These are phyloP conservation scores for Coenonympha arcania DNA, from an alignment of 2,888 invertebrate species.

Conservation along the genomic window DNA sequence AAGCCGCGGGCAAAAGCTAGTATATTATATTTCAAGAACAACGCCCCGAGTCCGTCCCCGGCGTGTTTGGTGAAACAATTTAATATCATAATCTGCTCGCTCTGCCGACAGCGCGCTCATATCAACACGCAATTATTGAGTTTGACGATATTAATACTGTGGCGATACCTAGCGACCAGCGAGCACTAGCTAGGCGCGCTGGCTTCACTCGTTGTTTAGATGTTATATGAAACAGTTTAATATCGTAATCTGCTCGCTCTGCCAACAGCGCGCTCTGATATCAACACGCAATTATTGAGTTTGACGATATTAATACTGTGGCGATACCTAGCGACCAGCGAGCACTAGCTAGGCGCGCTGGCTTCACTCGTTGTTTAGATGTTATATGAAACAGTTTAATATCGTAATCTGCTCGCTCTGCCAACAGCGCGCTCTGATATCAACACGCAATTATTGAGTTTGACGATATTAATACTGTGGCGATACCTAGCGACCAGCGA, in stretches of 20 bases:
- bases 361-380: not conserved
- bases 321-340: not conserved
- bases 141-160: conserved; percentile 12
- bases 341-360: not conserved
- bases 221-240: conserved; percentile 30
- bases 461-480: conserved; percentile 11
- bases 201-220: not conserved
- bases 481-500: not conserved
- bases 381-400: conserved; percentile 34
- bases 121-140: conserved; percentile 7
- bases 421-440: conserved; percentile 12
- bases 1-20: no score
- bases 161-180: not conserved
- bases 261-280: conserved; percentile 12
- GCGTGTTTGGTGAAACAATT: conserved; percentile 57
- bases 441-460: conserved; percentile 8
- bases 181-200: no score
- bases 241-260: conserved; percentile 61
- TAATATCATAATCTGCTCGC: conserved; percentile 68
- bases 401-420: conserved; percentile 58
- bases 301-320: conserved; percentile 11
- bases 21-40: not conserved
- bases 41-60: conserved; percentile 40
- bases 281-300: conserved; percentile 8
- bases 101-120: conserved; percentile 13